Evolutionary conservation across 30 jellyfish, hydroid and myxozoan species (phyloP), one percentile per base, ranked within the genome.

Genomic region (Chrysaora quinquecirrha): DNA sequence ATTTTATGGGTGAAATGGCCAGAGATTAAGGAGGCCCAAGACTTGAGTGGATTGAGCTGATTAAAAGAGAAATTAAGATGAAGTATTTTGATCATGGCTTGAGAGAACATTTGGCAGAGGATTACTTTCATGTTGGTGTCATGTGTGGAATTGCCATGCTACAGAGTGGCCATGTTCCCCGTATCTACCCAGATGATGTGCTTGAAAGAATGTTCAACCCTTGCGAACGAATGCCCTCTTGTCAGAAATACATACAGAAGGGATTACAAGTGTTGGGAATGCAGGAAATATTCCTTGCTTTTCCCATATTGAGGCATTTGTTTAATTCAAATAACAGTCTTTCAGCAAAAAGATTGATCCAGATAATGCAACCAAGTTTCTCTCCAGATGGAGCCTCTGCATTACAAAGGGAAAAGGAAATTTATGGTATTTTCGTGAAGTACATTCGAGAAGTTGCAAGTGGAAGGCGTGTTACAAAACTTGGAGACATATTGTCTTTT

Each of bases 11-110:
- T n/a, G 92, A 82, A 43, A 11, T 24, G 46, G 89, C 95, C 1
- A 34, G 30, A 38, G 89, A 84, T 84, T 19, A 14, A n/a, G 95
- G 95, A 16, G 95, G 95, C 1, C 83, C 89, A 23, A 56, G 95
- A 27, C 30, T 71, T 12, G 89, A 84, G 75, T 84, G 88, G 95
- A 21, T 84, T 11, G 75, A 63, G n/a, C 23, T 62, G 0, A 34
- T 72, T n/a, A 71, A 56, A 30, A 43, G 67, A 18, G 95, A 86
- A 22, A 71, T 84, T 58, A 25, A 84, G n/a, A 63, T n/a, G 6
- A 85, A 75, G 34, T 85, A 85, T 34, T 85, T 85, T 76, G 96
- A 62, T 0, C 33, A 20, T 48, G 92, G 96, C 0, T 68, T 75
- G 25, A 85, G 75, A 30, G 85, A 28, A 72, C 69, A 43, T 22